Evolutionary conservation across 1,140 invertebrate genomes (phyloP).

Genomic region (Homalodisca vitripennis): DNA sequence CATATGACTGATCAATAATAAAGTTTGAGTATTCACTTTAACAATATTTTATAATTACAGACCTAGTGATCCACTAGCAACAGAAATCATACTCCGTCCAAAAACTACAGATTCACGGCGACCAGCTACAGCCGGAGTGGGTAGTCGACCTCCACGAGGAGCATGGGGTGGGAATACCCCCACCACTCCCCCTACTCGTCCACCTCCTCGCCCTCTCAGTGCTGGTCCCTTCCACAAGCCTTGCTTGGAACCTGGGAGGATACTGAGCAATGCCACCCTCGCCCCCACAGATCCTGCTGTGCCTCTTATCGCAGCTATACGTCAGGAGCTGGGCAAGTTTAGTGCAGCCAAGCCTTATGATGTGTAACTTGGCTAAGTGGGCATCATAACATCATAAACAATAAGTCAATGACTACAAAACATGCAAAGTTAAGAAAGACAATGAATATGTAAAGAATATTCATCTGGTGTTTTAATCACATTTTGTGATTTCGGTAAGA

Average conservation of each 20-base stretch:
- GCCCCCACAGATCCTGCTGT: constrained; percentile 58
- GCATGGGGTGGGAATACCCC: constrained; percentile 53
- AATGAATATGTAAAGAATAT: no score
- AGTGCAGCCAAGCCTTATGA: background rate
- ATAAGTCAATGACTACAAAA: no score
- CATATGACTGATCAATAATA: no score
- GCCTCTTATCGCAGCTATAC: constrained; percentile 62
- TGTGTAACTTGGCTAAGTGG: no score
- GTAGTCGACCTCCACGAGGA: constrained; percentile 44
- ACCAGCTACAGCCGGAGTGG: constrained; percentile 38
- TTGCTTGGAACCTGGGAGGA: constrained; percentile 51
- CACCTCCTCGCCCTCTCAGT: constrained; percentile 52
- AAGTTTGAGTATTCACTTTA: no score
- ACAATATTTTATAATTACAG: no score
- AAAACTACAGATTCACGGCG: constrained; percentile 47
- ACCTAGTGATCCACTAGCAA: constrained; percentile 36
- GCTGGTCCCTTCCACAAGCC: constrained; percentile 60
- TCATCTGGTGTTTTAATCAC: no score
- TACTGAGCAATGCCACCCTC: constrained; percentile 52
- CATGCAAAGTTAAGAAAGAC: no score
- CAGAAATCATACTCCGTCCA: constrained; percentile 44
- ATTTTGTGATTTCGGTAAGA: no score
- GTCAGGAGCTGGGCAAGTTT: constrained; percentile 58
- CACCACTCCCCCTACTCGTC: constrained; percentile 42
- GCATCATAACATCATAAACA: no score